Conservation (phyloP, 2,113 vertebrate genomes). For the Ellobius talpinus region DNA sequence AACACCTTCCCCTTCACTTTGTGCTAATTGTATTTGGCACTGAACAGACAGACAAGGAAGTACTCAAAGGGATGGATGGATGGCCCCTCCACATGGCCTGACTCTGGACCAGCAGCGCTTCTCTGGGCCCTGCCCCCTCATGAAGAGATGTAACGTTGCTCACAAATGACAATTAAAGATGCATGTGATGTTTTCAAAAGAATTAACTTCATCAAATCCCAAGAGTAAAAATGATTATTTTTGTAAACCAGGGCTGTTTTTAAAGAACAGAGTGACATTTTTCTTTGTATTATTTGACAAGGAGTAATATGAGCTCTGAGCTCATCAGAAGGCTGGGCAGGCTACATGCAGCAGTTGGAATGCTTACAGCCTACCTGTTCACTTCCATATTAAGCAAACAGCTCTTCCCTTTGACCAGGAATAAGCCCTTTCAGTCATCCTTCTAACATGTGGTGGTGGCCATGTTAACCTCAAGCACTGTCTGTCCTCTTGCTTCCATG, state of each 20-base stretch:
- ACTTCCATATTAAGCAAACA: not conserved
- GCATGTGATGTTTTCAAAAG: not conserved
- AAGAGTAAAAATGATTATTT: constrained; percentile 24
- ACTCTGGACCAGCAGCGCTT: not conserved
- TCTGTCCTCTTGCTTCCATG: not conserved
- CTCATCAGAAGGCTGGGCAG: not conserved
- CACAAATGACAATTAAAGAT: constrained; percentile 5
- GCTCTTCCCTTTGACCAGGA: not conserved
- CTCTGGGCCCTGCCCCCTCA: not conserved
- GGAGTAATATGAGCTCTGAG: not conserved
- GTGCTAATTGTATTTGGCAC: not conserved
- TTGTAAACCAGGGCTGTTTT: constrained; percentile 21
- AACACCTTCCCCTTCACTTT: not conserved
- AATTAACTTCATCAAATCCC: constrained; percentile 40
- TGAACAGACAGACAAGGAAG: not conserved
- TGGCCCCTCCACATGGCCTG: not conserved
- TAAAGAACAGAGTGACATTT: constrained; percentile 26
- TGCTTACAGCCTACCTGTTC: not conserved
- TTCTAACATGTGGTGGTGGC: not conserved
- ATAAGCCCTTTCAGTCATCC: not conserved
- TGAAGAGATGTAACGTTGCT: not conserved
- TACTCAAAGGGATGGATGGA: not conserved
- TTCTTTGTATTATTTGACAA: constrained; percentile 16
- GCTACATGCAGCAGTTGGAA: not conserved
- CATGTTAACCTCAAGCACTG: not conserved